Evolutionary conservation across 2,113 vertebrate species (phyloP), one percentile per base, ranked within the genome.

Genomic region (Burhinus bistriatus): DNA sequence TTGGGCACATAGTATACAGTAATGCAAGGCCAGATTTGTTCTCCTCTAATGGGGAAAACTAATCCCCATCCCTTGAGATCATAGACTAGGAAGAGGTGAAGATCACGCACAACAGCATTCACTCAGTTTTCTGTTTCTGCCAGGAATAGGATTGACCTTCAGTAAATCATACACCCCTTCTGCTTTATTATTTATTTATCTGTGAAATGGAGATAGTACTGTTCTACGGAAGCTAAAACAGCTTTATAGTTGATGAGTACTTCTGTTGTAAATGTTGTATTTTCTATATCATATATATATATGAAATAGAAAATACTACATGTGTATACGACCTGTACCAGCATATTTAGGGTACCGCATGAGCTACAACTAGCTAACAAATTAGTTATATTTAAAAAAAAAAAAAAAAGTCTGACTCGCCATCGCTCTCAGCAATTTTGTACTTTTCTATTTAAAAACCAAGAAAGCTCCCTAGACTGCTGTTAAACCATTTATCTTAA

Each of bases 1-100:
- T n/a, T 21, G 40, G 12, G 21, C 1, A 0, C 23, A 27, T 0
- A 36, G 12, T 3, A 18, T 7, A 26, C 19, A 62, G 66, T 29
- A 70, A 45, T 3, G 25, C 42, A 92, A 87, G 32, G 47, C 59
- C 59, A 84, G 32, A 47, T 25, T 20, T 42, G 22, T 17, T 81
- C 23, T 75, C 18, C 30, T 79, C 76, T 42, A 25, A 6, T 9
- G 8, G 32, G 17, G 15, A 89, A 84, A 64, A 64, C 21, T n/a
- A 55, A 59, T 55, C 34, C 76, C 34, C 30, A 20, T 36, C 32
- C 54, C 40, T 32, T 7, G 27, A 57, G 12, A 59, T 66, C 25
- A 38, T 0, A 25, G 65, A 23, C n/a, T 18, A 75, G 68, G 54
- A 69, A 59, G 30, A 57, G 0, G 3, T 30, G 26, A 76, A 69